These are phyloP conservation scores for Napeogenes sylphis DNA, from an alignment of 2,888 invertebrate genomes.

Conservation along the genomic window DNA sequence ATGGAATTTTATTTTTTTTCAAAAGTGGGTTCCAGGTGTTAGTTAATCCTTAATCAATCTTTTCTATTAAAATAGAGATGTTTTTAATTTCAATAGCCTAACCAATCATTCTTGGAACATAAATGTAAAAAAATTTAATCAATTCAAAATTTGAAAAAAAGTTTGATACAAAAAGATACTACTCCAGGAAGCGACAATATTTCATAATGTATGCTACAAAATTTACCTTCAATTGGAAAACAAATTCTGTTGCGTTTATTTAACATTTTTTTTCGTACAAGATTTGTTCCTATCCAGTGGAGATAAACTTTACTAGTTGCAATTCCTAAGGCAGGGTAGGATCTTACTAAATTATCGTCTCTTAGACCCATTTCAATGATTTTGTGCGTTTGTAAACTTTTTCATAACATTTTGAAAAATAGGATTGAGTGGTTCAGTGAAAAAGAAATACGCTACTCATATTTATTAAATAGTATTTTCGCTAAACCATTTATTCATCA, in stretches of 20 bases:
- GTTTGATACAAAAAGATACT: constrained; percentile 6
- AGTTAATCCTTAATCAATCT: too few species aligned
- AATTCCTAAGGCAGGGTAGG: constrained; percentile 9
- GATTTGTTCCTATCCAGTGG: constrained; percentile 8
- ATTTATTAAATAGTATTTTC: too few species aligned
- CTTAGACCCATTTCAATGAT: constrained; percentile 15
- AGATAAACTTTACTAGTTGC: background rate
- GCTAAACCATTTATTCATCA: too few species aligned
- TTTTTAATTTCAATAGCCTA: too few species aligned
- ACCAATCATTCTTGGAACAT: too few species aligned
- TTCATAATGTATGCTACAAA: constrained; percentile 14
- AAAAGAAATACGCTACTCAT: too few species aligned
- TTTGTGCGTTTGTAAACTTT: constrained; percentile 25
- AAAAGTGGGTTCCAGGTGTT: too few species aligned
- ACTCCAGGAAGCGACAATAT: constrained; percentile 11
- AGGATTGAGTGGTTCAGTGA: constrained; percentile 26
- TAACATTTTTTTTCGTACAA: background rate
- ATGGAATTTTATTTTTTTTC: too few species aligned
- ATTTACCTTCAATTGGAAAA: constrained; percentile 8
- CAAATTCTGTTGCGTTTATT: background rate
- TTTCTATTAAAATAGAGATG: too few species aligned
- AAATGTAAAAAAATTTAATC: too few species aligned
- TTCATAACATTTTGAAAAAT: constrained; percentile 21
- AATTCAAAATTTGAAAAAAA: background rate
- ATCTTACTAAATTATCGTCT: background rate